A percentile compares a stretch with the other conserved stretches of the same genome.
phyloP scores from a whole-genome alignment of 2,888 invertebrate species.

The Oligia fasciuncula region DNA sequence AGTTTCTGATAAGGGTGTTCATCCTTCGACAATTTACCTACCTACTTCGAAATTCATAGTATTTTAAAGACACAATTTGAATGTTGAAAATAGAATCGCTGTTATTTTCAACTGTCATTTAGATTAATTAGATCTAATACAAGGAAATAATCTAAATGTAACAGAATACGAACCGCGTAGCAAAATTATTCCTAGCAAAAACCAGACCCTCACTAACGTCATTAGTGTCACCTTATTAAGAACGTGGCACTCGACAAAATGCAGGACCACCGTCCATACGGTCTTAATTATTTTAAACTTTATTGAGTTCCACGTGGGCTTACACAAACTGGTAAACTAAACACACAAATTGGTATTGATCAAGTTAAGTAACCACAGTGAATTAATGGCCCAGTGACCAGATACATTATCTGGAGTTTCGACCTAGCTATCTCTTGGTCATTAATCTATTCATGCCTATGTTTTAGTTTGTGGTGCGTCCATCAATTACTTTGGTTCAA shows the following conservation, averaged over 20 bases:
- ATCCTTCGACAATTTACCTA: neutral
- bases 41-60: neutral
- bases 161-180: neutral
- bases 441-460: conserved; percentile 87
- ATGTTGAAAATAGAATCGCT: neutral
- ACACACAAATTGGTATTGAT: conserved; percentile 82
- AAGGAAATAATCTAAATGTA: neutral
- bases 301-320: conserved; percentile 58
- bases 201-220: conserved; percentile 50
- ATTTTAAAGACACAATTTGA: neutral
- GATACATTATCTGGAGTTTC: conserved; percentile 87
- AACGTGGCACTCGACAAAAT: conserved; percentile 38
- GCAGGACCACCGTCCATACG: conserved; percentile 38
- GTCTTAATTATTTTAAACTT: conserved; percentile 68
- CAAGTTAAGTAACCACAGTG: conserved; percentile 86
- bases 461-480: conserved; percentile 79
- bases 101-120: neutral
- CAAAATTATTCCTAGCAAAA: conserved; percentile 42
- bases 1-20: conserved; percentile 2
- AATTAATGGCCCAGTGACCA: conserved; percentile 86
- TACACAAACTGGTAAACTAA: conserved; percentile 63
- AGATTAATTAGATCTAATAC: neutral
- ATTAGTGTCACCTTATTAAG: conserved; percentile 55
- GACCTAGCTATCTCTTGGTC: conserved; percentile 84
- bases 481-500: conserved; percentile 84